These are phyloP conservation scores for Mercenaria mercenaria DNA, from an alignment of 1,140 invertebrate species.

Conservation along the genomic window DNA sequence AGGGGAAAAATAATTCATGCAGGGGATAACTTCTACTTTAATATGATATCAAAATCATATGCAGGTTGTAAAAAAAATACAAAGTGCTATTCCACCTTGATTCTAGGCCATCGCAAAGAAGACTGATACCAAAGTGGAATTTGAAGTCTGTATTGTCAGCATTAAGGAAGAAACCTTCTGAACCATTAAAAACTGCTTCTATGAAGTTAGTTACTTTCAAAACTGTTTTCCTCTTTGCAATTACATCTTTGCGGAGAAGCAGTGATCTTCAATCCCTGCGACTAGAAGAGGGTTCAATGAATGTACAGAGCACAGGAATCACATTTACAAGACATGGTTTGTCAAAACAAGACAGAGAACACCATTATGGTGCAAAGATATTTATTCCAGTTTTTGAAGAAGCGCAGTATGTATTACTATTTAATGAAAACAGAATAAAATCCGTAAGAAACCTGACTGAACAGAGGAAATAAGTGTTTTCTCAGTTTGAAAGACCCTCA, in stretches of 20 bases:
- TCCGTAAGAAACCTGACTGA: background rate
- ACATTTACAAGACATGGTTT: conserved; percentile 59
- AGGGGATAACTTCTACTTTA: no score
- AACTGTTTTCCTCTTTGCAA: conserved; percentile 25
- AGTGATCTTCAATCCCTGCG: conserved; percentile 59
- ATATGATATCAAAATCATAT: no score
- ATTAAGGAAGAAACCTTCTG: conserved; percentile 46
- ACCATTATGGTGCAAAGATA: conserved; percentile 27
- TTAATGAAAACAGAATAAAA: background rate
- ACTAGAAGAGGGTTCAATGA: conserved; percentile 52
- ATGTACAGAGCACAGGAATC: conserved; percentile 58
- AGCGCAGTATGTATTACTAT: background rate
- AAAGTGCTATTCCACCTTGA: no score
- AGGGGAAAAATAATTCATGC: no score
- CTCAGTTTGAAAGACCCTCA: conserved; percentile 12
- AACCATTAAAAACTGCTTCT: conserved; percentile 25
- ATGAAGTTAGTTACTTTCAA: conserved; percentile 53
- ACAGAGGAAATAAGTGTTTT: background rate
- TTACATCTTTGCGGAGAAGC: conserved; percentile 54
- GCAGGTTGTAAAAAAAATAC: no score
- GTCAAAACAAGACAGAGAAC: conserved; percentile 57
- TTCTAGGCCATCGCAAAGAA: conserved; percentile 20
- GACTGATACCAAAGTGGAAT: conserved; percentile 63
- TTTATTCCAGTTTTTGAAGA: conserved; percentile 61
- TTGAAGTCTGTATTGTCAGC: background rate